A percentile compares a stretch with the other conserved stretches of the same genome.
Conservation (phyloP, 2,113 vertebrate genomes). For the Zootoca vivipara region DNA sequence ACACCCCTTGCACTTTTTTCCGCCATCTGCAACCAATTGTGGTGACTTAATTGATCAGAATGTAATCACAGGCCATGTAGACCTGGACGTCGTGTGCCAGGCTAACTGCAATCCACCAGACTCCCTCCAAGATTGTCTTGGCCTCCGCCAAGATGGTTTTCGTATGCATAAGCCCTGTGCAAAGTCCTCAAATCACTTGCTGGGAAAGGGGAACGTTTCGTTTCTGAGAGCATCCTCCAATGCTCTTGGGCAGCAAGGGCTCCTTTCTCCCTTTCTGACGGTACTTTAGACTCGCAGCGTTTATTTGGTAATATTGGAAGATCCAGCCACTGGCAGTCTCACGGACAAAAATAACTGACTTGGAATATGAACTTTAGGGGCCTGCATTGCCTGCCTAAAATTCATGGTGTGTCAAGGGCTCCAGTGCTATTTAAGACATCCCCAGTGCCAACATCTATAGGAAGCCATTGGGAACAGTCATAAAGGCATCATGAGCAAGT, state of each 20-base stretch:
- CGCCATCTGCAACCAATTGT: constrained; percentile 9
- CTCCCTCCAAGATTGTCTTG: neutral
- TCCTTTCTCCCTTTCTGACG: neutral
- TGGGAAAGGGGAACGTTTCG: neutral
- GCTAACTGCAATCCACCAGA: neutral
- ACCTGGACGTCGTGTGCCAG: neutral
- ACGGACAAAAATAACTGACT: neutral
- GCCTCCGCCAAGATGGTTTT: neutral
- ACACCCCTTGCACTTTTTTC: neutral
- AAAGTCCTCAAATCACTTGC: neutral
- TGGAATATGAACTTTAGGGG: neutral
- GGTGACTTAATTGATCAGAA: constrained; percentile 1
- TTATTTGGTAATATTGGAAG: neutral
- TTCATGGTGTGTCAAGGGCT: too few species aligned
- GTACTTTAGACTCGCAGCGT: neutral
- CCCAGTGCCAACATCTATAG: too few species aligned
- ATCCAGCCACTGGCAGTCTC: neutral
- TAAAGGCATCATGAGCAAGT: too few species aligned
- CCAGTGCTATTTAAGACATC: too few species aligned
- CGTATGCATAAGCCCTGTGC: fast-evolving
- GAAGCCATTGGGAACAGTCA: too few species aligned
- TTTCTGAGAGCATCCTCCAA: neutral
- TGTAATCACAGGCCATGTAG: fast-evolving
- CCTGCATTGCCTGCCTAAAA: too few species aligned
- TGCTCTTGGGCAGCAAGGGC: too few species aligned